Evolutionary conservation across 2,888 invertebrate genomes (phyloP).

Genomic region (Ectobius pallidus): DNA sequence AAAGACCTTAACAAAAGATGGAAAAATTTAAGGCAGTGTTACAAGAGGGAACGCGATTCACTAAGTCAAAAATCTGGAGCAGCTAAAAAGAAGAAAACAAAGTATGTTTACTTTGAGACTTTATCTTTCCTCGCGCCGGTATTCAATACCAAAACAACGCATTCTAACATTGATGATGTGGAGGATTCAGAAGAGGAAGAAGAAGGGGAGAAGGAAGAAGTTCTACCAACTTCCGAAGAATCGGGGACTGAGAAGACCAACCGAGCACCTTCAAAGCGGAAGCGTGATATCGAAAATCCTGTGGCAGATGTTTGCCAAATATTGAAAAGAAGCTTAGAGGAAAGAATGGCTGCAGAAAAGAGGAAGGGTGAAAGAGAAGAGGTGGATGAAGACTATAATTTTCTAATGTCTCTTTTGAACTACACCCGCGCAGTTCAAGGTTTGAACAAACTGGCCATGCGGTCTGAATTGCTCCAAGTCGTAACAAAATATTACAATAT

Average conservation of each 20-base stretch:
- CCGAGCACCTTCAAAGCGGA: background rate
- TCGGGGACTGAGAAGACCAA: background rate
- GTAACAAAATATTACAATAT: no score
- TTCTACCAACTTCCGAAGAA: background rate
- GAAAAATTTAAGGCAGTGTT: slow-evolving; percentile 46
- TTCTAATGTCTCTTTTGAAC: slow-evolving; percentile 44
- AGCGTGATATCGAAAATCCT: background rate
- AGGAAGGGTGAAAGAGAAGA: slow-evolving; percentile 10
- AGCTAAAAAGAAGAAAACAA: slow-evolving; percentile 44
- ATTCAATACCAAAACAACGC: slow-evolving; percentile 38
- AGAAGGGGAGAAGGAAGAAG: slow-evolving; percentile 36
- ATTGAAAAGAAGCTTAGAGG: slow-evolving; percentile 31
- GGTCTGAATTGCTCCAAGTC: no score
- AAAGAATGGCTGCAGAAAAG: slow-evolving; percentile 38
- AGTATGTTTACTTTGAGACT: slow-evolving; percentile 46
- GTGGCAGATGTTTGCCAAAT: background rate
- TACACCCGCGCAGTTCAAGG: no score
- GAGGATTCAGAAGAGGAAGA: slow-evolving; percentile 33
- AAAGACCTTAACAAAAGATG: slow-evolving; percentile 45
- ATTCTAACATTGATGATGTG: background rate
- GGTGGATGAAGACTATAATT: slow-evolving; percentile 44
- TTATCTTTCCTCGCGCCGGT: slow-evolving; percentile 45
- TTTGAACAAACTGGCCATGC: no score
- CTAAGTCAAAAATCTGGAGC: slow-evolving; percentile 44
- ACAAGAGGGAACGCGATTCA: slow-evolving; percentile 18